phyloP scores from a whole-genome alignment of 2,888 invertebrate species.

The Orthosia cruda region DNA sequence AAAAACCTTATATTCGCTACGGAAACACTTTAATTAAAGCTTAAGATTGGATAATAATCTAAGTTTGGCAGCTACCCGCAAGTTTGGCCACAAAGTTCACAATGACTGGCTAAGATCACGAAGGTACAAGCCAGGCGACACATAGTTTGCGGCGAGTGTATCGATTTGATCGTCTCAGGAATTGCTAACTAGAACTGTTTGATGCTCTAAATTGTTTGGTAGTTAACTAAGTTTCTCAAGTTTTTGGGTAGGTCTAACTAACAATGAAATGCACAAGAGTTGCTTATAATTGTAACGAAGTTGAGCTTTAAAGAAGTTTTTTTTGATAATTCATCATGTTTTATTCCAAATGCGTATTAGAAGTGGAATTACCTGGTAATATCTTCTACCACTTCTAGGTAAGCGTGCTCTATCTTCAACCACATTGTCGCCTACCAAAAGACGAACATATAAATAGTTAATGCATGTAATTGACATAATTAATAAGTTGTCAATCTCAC shows the following conservation, averaged over 20 bases:
- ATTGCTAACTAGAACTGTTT: constrained; percentile 31
- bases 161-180: constrained; percentile 17
- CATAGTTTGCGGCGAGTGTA: constrained; percentile 39
- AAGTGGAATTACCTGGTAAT: too few species aligned
- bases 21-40: constrained; percentile 60
- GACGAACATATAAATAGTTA: too few species aligned
- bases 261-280: too few species aligned
- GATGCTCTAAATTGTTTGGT: constrained; percentile 22
- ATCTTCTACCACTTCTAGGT: too few species aligned
- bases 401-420: too few species aligned
- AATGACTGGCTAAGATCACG: constrained; percentile 45
- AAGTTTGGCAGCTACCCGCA: constrained; percentile 43
- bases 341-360: too few species aligned
- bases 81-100: constrained; percentile 53
- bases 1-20: constrained; percentile 42
- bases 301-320: too few species aligned
- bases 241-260: not conserved
- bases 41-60: constrained; percentile 63
- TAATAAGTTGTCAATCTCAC: too few species aligned
- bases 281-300: too few species aligned
- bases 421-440: too few species aligned
- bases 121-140: constrained; percentile 38
- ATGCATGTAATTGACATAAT: too few species aligned
- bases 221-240: constrained; percentile 6
- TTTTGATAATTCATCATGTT: too few species aligned